These are phyloP conservation scores for Mus caroli DNA, from an alignment of 2,797 vertebrate species.

Conservation along the genomic window DNA sequence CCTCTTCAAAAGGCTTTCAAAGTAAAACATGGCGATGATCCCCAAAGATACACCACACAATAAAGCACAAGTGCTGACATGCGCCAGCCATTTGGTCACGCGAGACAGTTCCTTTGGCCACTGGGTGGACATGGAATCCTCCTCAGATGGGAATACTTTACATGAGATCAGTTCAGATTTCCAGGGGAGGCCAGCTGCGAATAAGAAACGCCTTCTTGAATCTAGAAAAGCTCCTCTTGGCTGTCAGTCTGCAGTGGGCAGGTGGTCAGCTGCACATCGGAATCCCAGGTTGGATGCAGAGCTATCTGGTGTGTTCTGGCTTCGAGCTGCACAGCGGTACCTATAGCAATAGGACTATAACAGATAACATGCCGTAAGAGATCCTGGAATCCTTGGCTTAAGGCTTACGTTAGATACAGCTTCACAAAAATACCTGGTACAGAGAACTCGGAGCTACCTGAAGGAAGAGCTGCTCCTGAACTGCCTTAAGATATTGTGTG, in stretches of 20 bases:
- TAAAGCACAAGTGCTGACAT: slow-evolving; percentile 44
- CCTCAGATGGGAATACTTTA: slow-evolving; percentile 14
- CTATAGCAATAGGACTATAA: slow-evolving; percentile 97
- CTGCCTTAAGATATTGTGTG: neutral
- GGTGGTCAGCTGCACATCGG: slow-evolving; percentile 92
- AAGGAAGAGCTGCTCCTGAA: neutral
- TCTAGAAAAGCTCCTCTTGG: neutral
- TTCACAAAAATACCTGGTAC: neutral
- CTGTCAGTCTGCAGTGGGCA: slow-evolving; percentile 42
- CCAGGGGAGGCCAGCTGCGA: neutral
- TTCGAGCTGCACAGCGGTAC: slow-evolving; percentile 97
- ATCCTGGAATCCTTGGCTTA: neutral
- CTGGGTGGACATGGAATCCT: neutral
- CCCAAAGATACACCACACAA: neutral
- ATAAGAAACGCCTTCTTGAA: neutral
- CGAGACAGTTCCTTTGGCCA: slow-evolving; percentile 62
- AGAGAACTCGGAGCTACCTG: neutral
- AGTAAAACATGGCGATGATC: slow-evolving; percentile 1
- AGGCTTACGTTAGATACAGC: too few species aligned
- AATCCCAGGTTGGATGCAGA: slow-evolving; percentile 98
- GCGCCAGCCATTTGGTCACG: slow-evolving; percentile 36
- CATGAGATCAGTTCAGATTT: neutral
- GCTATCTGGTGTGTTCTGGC: slow-evolving; percentile 98
- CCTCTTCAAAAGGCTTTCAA: slow-evolving; percentile 40
- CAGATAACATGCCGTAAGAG: neutral